Evolutionary conservation across 1,140 invertebrate species (phyloP).

Genomic region (Drosophila watanabei): DNA sequence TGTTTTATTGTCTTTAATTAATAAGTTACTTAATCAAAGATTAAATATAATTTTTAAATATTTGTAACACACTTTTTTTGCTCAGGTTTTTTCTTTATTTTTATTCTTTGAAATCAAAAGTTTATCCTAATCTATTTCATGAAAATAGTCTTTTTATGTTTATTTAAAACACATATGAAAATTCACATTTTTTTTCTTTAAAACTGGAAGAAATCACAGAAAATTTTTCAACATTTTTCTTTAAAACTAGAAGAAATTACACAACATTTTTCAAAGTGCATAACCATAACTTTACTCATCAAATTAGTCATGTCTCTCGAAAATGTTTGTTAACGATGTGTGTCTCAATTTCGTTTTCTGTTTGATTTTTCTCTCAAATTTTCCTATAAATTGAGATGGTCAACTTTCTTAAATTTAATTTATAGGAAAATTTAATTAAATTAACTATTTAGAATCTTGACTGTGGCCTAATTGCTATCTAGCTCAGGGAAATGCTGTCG

Average conservation of each 20-base stretch:
- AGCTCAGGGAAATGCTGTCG: not conserved
- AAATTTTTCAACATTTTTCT: too few species aligned
- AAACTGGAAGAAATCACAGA: too few species aligned
- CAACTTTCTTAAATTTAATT: not conserved
- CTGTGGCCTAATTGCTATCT: constrained; percentile 3
- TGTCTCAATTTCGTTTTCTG: too few species aligned
- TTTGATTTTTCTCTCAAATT: not conserved
- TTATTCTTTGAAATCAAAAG: not conserved
- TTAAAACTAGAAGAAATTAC: too few species aligned
- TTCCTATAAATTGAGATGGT: too few species aligned
- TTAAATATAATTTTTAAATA: too few species aligned
- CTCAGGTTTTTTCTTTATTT: too few species aligned
- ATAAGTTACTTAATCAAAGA: too few species aligned
- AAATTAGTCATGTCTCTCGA: not conserved
- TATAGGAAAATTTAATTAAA: not conserved
- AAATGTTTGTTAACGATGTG: not conserved
- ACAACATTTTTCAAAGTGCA: not conserved
- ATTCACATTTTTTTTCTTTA: too few species aligned
- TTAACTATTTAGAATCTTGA: not conserved
- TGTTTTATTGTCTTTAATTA: not conserved
- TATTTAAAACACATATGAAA: not conserved
- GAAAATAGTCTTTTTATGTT: not conserved
- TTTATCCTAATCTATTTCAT: not conserved
- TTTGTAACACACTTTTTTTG: too few species aligned
- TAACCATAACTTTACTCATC: not conserved